Evolutionary conservation across 1,140 invertebrate species (phyloP), one percentile per base, ranked within the genome.

Genomic region (Lepidurus apus): DNA sequence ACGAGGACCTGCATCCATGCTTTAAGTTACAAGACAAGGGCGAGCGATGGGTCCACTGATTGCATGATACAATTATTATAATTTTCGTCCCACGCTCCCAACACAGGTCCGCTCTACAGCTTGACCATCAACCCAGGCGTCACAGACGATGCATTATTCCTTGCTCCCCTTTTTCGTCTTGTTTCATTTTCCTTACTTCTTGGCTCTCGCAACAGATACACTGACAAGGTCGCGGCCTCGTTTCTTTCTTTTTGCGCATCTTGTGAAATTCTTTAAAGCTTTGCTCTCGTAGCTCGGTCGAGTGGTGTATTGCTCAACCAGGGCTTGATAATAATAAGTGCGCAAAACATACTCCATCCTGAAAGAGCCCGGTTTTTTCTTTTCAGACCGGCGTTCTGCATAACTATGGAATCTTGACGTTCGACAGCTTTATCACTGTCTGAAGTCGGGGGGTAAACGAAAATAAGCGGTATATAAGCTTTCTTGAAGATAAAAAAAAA

Each of bases 191-290:
- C 53, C 34, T 34, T 3, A n/a, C 10, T 65, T 7, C 53, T n/a
- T 1, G 6, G 53, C 53, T 65, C 21, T 65, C 21, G 53, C 10
- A 65, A 65, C 17, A 65, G 17, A 13, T n/a, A 65, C 3, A 17
- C 53, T 65, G 53, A 65, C 53, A 65, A 65, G 53, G 53, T 65
- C 53, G 53, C 21, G 53, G 53, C 53, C 53, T 65, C 53, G 53
- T 65, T 65, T 65, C 21, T 17, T 21, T 65, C 21, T 7, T 65
- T 65, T 7, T 17, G 9, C 13, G 6, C 53, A 13, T 7, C 34
- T 34, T 34, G 34, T 34, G 34, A 34, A 34, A 34, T 34, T 34
- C 34, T 34, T 34, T 34, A 34, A 3, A 34, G 34, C 4, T 34
- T 34, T 34, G 1, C 34, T 34, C 34, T 34, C 34, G 34, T 34